phyloP scores from a whole-genome alignment of 2,113 vertebrate genomes.

The Calidris pygmaea region DNA sequence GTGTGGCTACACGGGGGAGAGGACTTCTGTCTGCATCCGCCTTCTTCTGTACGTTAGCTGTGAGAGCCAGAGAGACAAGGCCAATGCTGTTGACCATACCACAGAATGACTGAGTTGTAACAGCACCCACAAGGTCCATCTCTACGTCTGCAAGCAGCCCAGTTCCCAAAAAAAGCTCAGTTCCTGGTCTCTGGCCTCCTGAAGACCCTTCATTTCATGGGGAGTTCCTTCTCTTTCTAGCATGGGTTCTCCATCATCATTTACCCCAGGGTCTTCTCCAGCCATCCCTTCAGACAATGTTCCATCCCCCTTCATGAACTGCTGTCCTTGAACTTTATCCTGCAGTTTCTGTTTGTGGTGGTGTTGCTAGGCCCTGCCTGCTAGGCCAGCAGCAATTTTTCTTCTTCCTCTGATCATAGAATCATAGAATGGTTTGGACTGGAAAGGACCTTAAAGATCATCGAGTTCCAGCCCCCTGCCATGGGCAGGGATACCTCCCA shows the following conservation, averaged over 20 bases:
- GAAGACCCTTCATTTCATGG: not conserved
- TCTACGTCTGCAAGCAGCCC: not conserved
- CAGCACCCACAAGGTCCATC: not conserved
- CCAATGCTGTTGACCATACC: not conserved
- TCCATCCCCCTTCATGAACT: not conserved
- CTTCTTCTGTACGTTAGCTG: not conserved
- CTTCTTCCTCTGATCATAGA: not conserved
- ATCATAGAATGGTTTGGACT: too few species aligned
- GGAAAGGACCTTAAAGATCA: too few species aligned
- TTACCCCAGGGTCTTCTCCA: not conserved
- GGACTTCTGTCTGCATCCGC: not conserved
- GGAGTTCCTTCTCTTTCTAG: not conserved
- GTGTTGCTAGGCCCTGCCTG: not conserved
- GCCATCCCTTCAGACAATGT: not conserved
- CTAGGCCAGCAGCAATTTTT: not conserved
- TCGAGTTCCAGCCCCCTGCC: too few species aligned
- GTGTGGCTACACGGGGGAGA: accelerated
- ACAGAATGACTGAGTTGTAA: not conserved
- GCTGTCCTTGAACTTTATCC: not conserved
- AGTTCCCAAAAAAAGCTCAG: not conserved
- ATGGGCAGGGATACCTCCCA: too few species aligned
- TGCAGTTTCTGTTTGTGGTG: not conserved
- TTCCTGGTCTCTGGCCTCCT: not conserved
- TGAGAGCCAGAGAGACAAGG: too few species aligned
- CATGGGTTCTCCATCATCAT: accelerated